Conservation (phyloP, 2,888 invertebrate species). For the Endotricha flammealis region DNA sequence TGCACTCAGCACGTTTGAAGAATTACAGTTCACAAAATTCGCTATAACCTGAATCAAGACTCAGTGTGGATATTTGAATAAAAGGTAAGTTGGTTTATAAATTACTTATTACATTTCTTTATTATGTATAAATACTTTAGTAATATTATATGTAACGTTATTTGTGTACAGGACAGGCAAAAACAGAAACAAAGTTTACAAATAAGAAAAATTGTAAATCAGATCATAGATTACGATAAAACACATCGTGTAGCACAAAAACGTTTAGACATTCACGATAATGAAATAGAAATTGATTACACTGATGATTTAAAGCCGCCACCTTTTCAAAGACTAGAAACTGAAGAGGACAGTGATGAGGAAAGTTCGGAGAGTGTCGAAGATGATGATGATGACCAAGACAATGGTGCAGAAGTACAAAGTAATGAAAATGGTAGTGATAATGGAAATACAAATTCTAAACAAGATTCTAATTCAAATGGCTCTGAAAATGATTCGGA, state of each 20-base stretch:
- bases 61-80: neutral
- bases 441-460: slow-evolving; percentile 21
- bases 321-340: slow-evolving; percentile 45
- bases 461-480: slow-evolving; percentile 39
- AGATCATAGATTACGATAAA: neutral
- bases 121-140: neutral
- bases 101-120: neutral
- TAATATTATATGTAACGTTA: neutral
- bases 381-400: slow-evolving; percentile 27
- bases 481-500: slow-evolving; percentile 31
- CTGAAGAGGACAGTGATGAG: slow-evolving; percentile 24
- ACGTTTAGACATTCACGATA: slow-evolving; percentile 38
- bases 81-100: neutral
- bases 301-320: slow-evolving; percentile 34
- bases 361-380: slow-evolving; percentile 22
- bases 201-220: neutral
- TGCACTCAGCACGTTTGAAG: neutral
- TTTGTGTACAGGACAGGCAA: neutral
- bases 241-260: slow-evolving; percentile 8
- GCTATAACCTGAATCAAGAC: neutral
- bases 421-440: slow-evolving; percentile 32
- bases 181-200: neutral
- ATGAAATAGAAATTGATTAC: slow-evolving; percentile 45
- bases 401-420: slow-evolving; percentile 35
- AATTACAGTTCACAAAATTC: neutral